Evolutionary conservation across 2,113 vertebrate species (phyloP).

Genomic region (Smithornis capensis): DNA sequence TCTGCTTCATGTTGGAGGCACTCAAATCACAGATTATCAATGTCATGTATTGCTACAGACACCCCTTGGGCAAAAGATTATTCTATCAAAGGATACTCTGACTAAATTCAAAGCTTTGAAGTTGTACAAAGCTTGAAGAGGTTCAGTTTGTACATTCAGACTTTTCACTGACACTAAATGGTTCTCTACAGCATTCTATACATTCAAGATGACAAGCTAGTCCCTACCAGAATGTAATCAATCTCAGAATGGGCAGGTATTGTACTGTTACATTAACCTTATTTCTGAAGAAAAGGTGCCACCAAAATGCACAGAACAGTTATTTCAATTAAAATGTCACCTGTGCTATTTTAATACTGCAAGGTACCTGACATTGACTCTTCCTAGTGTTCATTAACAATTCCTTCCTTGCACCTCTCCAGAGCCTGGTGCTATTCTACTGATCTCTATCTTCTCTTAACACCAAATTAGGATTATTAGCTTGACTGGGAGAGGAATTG

Average conservation of each 20-base stretch:
- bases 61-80: neutral
- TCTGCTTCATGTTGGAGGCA: neutral
- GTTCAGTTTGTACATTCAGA: neutral
- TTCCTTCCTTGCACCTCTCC: neutral
- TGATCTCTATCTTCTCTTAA: neutral
- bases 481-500: neutral
- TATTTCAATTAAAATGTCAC: neutral
- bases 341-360: neutral
- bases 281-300: neutral
- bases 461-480: neutral
- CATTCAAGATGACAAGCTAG: neutral
- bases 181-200: neutral
- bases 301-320: neutral
- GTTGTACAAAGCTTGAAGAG: neutral
- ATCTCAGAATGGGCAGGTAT: neutral
- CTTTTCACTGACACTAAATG: neutral
- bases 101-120: neutral
- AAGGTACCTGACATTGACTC: neutral
- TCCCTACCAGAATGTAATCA: neutral
- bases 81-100: neutral
- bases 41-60: neutral
- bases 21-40: neutral
- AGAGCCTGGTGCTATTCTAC: neutral
- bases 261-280: neutral
- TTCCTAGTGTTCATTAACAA: neutral